Conservation (phyloP, 2,113 vertebrate genomes). For the Ibidorhyncha struthersii region DNA sequence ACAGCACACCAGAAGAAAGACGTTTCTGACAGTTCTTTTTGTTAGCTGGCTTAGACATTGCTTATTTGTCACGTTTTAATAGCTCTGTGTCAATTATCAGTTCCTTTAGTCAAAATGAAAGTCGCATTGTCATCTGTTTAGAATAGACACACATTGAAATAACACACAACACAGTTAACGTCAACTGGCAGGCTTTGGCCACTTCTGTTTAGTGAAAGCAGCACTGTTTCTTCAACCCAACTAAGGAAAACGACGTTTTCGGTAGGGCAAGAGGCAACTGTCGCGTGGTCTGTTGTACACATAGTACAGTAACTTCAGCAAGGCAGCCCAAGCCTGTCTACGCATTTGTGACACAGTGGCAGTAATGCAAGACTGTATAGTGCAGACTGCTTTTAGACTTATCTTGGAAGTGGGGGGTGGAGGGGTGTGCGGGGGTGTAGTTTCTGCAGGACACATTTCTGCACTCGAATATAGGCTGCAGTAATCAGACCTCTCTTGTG, state of each 20-base stretch:
- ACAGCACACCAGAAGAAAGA: not conserved
- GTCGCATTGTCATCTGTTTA: constrained; percentile 33
- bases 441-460: constrained; percentile 35
- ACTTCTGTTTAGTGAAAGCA: constrained; percentile 7
- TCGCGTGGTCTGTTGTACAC: not conserved
- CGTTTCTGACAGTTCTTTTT: not conserved
- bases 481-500: not conserved
- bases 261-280: not conserved
- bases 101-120: constrained; percentile 32
- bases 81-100: not conserved
- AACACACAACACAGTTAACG: not conserved
- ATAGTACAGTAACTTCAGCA: not conserved
- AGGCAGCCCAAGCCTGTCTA: not conserved
- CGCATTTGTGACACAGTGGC: not conserved
- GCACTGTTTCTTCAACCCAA: not conserved
- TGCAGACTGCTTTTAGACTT: not conserved
- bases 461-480: not conserved
- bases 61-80: not conserved
- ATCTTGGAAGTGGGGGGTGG: not conserved
- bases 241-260: not conserved
- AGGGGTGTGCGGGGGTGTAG: not conserved
- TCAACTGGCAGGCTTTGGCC: not conserved
- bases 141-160: constrained; percentile 7
- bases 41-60: not conserved
- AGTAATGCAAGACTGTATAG: not conserved